phyloP scores from a whole-genome alignment of 2,797 vertebrate species.

The Streptopelia turtur region DNA sequence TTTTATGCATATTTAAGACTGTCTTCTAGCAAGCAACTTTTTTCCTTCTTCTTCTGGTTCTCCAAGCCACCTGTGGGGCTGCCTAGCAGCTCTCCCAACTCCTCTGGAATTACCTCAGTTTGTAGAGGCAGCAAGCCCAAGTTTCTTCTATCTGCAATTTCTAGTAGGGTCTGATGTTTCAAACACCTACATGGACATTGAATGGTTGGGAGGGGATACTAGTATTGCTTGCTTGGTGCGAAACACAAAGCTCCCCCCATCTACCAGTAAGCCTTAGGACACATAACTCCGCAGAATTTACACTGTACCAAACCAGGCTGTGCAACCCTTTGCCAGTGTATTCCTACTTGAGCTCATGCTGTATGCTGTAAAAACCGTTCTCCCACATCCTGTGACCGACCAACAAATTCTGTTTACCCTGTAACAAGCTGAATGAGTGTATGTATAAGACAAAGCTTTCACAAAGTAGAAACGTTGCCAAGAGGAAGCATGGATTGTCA shows the following conservation, averaged over 20 bases:
- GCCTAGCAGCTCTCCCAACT: background rate
- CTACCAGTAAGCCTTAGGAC: background rate
- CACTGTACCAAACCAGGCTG: background rate
- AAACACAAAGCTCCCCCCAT: background rate
- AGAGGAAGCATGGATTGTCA: background rate
- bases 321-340: background rate
- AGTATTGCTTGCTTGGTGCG: too few species aligned
- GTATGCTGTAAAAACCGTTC: background rate
- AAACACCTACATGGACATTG: accelerated
- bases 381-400: background rate
- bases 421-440: background rate
- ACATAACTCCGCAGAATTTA: background rate
- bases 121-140: background rate
- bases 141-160: accelerated
- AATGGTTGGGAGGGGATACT: background rate
- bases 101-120: background rate
- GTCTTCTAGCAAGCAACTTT: background rate
- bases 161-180: background rate
- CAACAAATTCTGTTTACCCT: background rate
- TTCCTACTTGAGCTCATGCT: background rate
- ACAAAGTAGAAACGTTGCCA: background rate
- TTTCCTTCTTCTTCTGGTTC: background rate
- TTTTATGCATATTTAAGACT: accelerated
- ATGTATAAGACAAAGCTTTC: background rate
- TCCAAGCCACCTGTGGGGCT: background rate